Evolutionary conservation across 1,140 invertebrate genomes (phyloP), one percentile per base, ranked within the genome.

Genomic region (Lethrus apterus): DNA sequence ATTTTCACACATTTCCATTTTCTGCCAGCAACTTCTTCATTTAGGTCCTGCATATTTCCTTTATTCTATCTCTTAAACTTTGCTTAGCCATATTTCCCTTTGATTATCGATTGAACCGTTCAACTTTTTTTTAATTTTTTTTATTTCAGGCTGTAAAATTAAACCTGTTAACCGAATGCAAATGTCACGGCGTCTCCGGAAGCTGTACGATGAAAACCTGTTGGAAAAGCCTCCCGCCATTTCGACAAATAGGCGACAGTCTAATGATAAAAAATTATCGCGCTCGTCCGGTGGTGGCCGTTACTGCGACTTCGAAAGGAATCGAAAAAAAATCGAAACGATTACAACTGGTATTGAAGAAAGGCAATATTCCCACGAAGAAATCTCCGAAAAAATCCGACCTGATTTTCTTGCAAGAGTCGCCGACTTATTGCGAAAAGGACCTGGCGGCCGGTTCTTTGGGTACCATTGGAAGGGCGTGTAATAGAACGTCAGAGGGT

Each of bases 121-220:
- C 5, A 5, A 26, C 24, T 26, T 26, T 26, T 26, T 26, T 7
- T 7, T 7, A 26, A 2, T 9, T 2, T 26, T 46, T 38, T 44
- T 41, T 50, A 61, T 74, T 70, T n/a, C 66, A 94, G 91, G 79
- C 87, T 55, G 86, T 94, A 10, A 87, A 90, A 64, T 75, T 80
- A 45, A 76, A 83, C 54, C 73, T 93, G 34, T 79, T 82, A 48
- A 82, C 84, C 15, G 85, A 92, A 66, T 96, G 93, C 73, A 95
- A 94, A 69, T 97, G 94, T 66, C 93, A 97, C 66, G 94, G 94
- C 3, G 90, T 97, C 15, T 94, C 90, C 40, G 93, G 93, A 1
- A 92, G 90, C 38, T 98, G 93, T 64, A 89, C 89, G 1, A 78
- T 96, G 68, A 84, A 88, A 62, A 97, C 93, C 2, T 98, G 94